Evolutionary conservation across 2,113 vertebrate genomes (phyloP).

Genomic region (Hemichromis elongatus): DNA sequence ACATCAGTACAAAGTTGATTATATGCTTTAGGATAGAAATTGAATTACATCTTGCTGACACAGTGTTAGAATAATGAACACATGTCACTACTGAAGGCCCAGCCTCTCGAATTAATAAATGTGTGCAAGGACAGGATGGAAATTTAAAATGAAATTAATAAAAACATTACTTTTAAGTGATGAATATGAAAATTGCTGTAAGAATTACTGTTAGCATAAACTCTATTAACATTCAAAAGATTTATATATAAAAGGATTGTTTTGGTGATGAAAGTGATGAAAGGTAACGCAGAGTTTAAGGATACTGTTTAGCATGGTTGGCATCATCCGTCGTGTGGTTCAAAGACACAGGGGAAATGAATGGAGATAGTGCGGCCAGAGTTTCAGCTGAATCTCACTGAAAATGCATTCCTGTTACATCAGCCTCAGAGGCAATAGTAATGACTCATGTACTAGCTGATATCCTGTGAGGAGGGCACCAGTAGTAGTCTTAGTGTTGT

Average conservation of each 20-base stretch:
- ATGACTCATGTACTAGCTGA: constrained; percentile 22
- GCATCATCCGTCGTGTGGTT: not conserved
- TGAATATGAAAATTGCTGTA: constrained; percentile 23
- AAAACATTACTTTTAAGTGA: not conserved
- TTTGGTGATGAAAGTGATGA: not conserved
- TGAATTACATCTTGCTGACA: constrained; percentile 50
- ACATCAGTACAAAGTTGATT: constrained; percentile 46
- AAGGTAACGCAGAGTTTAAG: constrained; percentile 37
- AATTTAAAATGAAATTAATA: constrained; percentile 11
- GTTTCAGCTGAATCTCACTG: constrained; percentile 11
- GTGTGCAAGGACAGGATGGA: not conserved
- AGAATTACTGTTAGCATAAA: not conserved
- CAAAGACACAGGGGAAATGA: constrained; percentile 51
- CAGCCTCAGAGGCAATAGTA: constrained; percentile 22
- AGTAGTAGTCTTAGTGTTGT: not conserved
- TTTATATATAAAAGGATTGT: not conserved
- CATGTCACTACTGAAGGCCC: constrained; percentile 26
- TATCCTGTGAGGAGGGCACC: constrained; percentile 1
- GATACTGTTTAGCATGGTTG: constrained; percentile 15
- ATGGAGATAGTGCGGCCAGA: constrained; percentile 15
- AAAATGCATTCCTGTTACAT: constrained; percentile 32
- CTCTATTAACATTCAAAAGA: constrained; percentile 18
- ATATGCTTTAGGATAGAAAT: constrained; percentile 16
- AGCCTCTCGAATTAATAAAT: constrained; percentile 21
- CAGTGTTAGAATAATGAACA: constrained; percentile 1